Evolutionary conservation across 92 coral and sea anemone species (phyloP).

Genomic region (Ricordea florida): DNA sequence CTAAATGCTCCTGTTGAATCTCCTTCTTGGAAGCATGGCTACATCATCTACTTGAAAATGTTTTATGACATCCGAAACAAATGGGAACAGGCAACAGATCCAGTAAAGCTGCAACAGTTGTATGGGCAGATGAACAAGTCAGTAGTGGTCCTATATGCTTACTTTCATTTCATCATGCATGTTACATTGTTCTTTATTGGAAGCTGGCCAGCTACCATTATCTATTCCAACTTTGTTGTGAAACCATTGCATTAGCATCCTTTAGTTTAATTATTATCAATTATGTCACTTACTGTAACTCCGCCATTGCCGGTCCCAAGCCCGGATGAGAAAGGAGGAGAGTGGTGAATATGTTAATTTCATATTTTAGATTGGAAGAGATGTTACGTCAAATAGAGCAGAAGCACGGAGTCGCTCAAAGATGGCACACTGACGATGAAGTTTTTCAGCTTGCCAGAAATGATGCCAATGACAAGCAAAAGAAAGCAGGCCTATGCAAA

Average conservation of each 20-base stretch:
- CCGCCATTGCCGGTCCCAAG: neutral
- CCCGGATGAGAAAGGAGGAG: neutral
- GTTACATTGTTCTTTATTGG: too few relatives aligned
- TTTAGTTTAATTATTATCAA: too few relatives aligned
- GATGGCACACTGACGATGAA: slow-evolving; percentile 22
- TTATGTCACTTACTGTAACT: neutral
- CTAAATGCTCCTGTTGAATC: neutral
- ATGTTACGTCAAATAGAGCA: slow-evolving; percentile 13
- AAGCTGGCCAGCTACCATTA: too few relatives aligned
- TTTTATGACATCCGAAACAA: neutral
- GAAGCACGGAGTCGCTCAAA: neutral
- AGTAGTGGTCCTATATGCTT: too few relatives aligned
- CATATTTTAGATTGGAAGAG: slow-evolving; percentile 25
- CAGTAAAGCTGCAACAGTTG: slow-evolving; percentile 6
- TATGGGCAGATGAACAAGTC: slow-evolving; percentile 9
- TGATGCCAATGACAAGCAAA: neutral
- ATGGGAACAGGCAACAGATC: slow-evolving; percentile 6
- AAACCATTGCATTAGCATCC: too few relatives aligned
- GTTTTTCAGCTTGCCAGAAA: neutral
- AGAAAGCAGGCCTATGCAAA: neutral
- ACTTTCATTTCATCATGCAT: too few relatives aligned
- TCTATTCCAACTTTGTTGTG: too few relatives aligned
- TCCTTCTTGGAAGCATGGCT: neutral
- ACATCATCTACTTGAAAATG: slow-evolving; percentile 7
- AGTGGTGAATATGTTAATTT: neutral